Base-by-base conservation (phyloP, 2,113 vertebrate species). In the Bucco capensis region DNA sequence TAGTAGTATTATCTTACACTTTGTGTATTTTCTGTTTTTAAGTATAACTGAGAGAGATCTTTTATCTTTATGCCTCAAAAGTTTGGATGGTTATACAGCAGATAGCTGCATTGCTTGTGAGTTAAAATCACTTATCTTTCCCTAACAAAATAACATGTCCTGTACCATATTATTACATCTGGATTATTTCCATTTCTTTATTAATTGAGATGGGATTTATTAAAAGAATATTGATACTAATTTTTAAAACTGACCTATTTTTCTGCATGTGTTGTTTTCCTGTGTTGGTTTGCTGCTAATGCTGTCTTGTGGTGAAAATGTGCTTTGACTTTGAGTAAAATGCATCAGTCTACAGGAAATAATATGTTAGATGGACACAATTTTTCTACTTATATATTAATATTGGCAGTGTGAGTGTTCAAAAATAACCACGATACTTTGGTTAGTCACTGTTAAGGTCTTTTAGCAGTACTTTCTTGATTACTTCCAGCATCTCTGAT, bases 11-110 rank as follows among this genome's bases (percentile, higher is more conserved):
- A 10, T 56, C 82, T 58, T 75, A 61, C 6, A 24, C 66, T 94
- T 81, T 92, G 42, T 73, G 24, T 90, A 57, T 91, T 80, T 61
- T 69, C 44, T 77, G 50, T 18, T 79, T 94, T 92, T 86, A 54
- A 85, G 51, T 86, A 27, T 67, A 89, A 93, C 69, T 67, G 75
- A 85, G 62, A 50, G 23, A 35, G 4, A 16, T 40, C 38, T 62
- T 75, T 33, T 83, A n/a, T 51, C 74, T 78, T 83, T 70, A n/a
- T 77, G 62, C 69, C 66, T 79, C 33, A 74, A 35, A 65, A 70
- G 91, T 94, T 65, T 57, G 91, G 79, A 65, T 58, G 54, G 50
- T 56, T 93, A 6, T 75, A 47, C 21, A 49, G 24, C 38, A 80
- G 61, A 9, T 58, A 66, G 86, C 10, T 42, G 65, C 83, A 19